Evolutionary conservation across 1,140 invertebrate genomes (phyloP).

Genomic region (Paracyclopina nana): DNA sequence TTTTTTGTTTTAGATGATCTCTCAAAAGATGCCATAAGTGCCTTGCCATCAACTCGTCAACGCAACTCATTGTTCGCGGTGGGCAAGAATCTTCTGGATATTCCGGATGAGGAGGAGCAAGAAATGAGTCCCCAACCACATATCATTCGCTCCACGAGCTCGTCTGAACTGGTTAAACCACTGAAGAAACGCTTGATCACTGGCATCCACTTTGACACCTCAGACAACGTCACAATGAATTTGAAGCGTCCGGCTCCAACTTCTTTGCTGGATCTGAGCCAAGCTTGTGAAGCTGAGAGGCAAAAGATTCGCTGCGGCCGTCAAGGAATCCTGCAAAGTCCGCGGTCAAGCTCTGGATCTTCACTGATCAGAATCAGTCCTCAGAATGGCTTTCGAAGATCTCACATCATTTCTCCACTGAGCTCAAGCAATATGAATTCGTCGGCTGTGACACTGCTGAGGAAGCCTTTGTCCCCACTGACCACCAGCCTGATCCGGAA

Average conservation of each 20-base stretch:
- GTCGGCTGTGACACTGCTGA: no score
- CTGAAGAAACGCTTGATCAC: background rate
- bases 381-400: no score
- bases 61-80: conserved; percentile 4
- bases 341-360: no score
- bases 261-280: conserved; percentile 5
- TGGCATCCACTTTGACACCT: background rate
- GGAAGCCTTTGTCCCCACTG: no score
- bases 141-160: background rate
- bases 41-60: conserved; percentile 7
- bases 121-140: background rate
- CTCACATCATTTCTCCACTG: no score
- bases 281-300: conserved; percentile 7
- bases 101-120: background rate
- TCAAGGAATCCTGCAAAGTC: no score
- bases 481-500: no score
- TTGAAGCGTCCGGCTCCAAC: background rate
- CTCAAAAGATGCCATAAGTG: background rate
- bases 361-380: no score
- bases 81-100: conserved; percentile 12
- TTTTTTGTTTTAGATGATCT: conserved; percentile 4
- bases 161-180: background rate
- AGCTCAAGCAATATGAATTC: no score
- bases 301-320: no score
- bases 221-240: background rate